Conservation (phyloP, 2,797 vertebrate species). For the Myotis vivesi region DNA sequence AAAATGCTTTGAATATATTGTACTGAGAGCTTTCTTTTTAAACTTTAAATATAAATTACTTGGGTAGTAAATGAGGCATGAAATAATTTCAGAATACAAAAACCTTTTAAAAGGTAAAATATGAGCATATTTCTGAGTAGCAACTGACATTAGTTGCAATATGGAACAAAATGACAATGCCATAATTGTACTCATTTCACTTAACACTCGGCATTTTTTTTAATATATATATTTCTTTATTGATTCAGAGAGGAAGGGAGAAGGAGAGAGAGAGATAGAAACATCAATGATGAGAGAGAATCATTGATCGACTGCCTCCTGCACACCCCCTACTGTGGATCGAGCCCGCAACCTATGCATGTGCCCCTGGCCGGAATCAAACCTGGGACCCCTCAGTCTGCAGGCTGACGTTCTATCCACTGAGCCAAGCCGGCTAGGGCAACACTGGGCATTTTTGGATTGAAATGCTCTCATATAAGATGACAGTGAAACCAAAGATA, state of each 20-base stretch:
- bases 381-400: too few relatives aligned
- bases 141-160: not conserved
- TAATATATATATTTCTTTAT: too few relatives aligned
- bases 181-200: not conserved
- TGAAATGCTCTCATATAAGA: not conserved
- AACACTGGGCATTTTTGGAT: not conserved
- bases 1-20: not conserved
- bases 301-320: too few relatives aligned
- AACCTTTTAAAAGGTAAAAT: conserved; percentile 78
- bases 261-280: too few relatives aligned
- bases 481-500: not conserved
- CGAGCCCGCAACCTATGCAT: too few relatives aligned
- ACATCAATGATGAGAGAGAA: too few relatives aligned
- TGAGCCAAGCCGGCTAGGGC: too few relatives aligned
- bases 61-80: not conserved
- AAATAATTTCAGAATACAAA: conserved; percentile 64
- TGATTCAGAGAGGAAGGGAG: too few relatives aligned
- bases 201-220: not conserved
- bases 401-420: too few relatives aligned
- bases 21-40: not conserved
- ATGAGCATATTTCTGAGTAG: conserved; percentile 49
- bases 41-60: conserved; percentile 15
- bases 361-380: too few relatives aligned
- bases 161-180: not conserved
- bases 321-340: too few relatives aligned